These are phyloP conservation scores for Itoplectis maculator DNA, from an alignment of 2,888 invertebrate genomes.

Conservation along the genomic window DNA sequence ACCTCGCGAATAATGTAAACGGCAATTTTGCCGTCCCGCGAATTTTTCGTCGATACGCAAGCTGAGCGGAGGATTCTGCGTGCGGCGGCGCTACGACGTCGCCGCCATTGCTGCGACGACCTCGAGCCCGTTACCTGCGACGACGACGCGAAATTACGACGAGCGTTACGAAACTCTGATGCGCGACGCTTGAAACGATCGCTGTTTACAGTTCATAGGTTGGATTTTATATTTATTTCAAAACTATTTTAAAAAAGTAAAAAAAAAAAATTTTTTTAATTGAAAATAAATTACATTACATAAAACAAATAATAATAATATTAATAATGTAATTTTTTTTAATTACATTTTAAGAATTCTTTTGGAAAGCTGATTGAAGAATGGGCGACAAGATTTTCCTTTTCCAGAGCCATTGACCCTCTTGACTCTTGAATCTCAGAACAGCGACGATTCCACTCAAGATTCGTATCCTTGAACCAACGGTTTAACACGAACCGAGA, in stretches of 20 bases:
- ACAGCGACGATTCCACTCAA: background rate
- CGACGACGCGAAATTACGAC: constrained; percentile 59
- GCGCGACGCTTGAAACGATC: constrained; percentile 13
- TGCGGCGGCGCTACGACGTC: constrained; percentile 25
- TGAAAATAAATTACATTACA: too few relatives aligned
- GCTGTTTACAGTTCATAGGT: background rate
- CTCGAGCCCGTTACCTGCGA: constrained; percentile 64
- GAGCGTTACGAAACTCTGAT: constrained; percentile 58
- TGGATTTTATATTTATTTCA: background rate
- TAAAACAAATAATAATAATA: too few relatives aligned
- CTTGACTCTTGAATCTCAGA: background rate
- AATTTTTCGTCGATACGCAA: constrained; percentile 28
- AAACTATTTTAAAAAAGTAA: background rate
- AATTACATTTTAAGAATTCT: background rate
- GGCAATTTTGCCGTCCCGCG: constrained; percentile 45
- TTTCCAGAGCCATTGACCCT: background rate
- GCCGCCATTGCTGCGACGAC: constrained; percentile 46
- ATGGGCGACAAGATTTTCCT: background rate
- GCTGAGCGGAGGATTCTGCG: constrained; percentile 1
- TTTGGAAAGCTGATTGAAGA: background rate
- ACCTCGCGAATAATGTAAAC: background rate
- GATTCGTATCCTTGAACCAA: background rate
- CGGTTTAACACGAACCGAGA: background rate
- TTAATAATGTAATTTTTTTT: background rate
- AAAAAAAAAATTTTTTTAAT: too few relatives aligned